Evolutionary conservation across 2,888 invertebrate species (phyloP).

Genomic region (Mamestra brassicae): DNA sequence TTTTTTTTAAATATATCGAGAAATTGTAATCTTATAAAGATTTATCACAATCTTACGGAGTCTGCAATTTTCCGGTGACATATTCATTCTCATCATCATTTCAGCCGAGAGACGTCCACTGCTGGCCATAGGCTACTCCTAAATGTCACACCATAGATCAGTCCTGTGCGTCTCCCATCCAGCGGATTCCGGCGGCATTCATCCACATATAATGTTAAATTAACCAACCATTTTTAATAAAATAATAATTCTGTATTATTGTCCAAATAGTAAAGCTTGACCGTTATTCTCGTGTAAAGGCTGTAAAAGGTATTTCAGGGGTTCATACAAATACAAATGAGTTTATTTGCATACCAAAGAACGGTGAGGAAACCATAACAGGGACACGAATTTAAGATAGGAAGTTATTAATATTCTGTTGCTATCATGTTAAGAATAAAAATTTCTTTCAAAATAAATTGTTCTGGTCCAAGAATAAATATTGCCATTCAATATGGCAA

Average conservation of each 20-base stretch:
- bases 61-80: no score
- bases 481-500: no score
- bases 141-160: no score
- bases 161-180: no score
- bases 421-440: neutral
- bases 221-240: neutral
- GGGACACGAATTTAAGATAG: constrained; percentile 8
- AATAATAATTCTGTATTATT: neutral
- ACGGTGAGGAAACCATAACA: neutral
- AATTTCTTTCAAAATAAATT: neutral
- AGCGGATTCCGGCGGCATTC: no score
- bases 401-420: neutral
- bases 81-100: no score
- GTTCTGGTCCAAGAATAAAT: neutral
- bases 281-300: neutral
- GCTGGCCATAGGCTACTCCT: no score
- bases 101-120: no score
- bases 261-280: neutral
- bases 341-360: constrained; percentile 41
- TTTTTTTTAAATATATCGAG: no score
- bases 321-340: constrained; percentile 36
- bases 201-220: neutral
- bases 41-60: no score
- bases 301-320: constrained; percentile 14
- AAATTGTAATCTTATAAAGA: no score